These are phyloP conservation scores for Himalopsyche kuldschensis DNA, from an alignment of 2,888 invertebrate genomes.

Conservation along the genomic window DNA sequence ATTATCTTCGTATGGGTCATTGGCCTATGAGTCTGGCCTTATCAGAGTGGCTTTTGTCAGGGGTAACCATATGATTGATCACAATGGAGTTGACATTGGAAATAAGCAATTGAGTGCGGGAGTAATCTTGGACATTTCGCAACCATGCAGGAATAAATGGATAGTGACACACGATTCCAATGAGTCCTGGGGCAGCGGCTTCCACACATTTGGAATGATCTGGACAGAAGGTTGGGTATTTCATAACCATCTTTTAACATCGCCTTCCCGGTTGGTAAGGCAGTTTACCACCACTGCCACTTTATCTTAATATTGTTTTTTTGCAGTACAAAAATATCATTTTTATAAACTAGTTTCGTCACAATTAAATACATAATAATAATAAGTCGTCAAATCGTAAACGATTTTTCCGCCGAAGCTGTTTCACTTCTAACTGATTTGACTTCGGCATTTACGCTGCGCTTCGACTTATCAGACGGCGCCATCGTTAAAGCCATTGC, in stretches of 20 bases:
- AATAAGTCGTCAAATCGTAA: neutral
- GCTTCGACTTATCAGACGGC: no score
- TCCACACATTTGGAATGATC: neutral
- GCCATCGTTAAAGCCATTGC: no score
- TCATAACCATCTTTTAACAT: neutral
- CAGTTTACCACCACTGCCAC: no score
- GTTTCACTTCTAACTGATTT: no score
- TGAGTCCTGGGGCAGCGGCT: neutral
- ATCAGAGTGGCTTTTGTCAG: neutral
- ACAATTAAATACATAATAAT: no score
- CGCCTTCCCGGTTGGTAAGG: no score
- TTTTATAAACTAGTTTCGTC: neutral
- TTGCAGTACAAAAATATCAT: neutral
- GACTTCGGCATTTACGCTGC: no score
- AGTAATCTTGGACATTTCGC: neutral
- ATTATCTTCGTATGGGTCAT: neutral
- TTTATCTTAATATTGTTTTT: neutral
- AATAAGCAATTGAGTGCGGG: neutral
- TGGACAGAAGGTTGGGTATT: neutral
- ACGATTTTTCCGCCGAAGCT: neutral
- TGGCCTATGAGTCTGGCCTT: neutral
- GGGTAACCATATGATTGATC: neutral
- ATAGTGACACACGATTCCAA: neutral
- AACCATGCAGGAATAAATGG: neutral
- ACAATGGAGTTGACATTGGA: neutral